Evolutionary conservation across 2,797 vertebrate species (phyloP).

Genomic region (Apodemus agrarius): DNA sequence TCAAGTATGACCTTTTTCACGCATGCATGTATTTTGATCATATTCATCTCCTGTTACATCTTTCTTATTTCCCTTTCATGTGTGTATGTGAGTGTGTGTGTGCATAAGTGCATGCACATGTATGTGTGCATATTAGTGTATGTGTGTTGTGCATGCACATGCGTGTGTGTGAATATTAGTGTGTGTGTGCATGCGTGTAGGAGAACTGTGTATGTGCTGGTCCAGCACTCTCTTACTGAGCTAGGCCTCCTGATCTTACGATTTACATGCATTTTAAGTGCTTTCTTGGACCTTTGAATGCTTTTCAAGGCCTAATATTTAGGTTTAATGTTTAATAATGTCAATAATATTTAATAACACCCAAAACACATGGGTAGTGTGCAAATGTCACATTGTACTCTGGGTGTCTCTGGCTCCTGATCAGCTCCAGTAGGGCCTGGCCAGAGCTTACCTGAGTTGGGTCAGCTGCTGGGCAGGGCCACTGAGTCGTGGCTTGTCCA

Average conservation of each 20-base stretch:
- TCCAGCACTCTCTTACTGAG: background rate
- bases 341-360: background rate
- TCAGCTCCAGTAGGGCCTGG: background rate
- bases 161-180: too few species aligned
- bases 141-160: too few species aligned
- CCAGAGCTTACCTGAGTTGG: background rate
- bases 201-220: background rate
- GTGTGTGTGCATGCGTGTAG: background rate
- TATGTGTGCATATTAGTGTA: too few species aligned
- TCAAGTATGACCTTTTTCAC: background rate
- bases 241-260: background rate
- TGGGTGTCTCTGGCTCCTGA: background rate
- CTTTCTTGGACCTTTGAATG: background rate
- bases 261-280: background rate
- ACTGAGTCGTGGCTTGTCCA: background rate
- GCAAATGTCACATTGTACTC: background rate
- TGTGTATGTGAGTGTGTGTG: background rate
- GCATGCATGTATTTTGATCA: background rate
- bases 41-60: background rate
- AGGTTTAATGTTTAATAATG: background rate
- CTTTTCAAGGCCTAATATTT: background rate
- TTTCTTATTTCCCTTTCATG: background rate
- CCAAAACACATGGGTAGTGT: too few species aligned
- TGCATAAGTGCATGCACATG: background rate
- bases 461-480: background rate